A percentile compares a stretch with the other conserved stretches of the same genome.
phyloP scores from a whole-genome alignment of 2,113 vertebrate species.

The Scolopax mira region DNA sequence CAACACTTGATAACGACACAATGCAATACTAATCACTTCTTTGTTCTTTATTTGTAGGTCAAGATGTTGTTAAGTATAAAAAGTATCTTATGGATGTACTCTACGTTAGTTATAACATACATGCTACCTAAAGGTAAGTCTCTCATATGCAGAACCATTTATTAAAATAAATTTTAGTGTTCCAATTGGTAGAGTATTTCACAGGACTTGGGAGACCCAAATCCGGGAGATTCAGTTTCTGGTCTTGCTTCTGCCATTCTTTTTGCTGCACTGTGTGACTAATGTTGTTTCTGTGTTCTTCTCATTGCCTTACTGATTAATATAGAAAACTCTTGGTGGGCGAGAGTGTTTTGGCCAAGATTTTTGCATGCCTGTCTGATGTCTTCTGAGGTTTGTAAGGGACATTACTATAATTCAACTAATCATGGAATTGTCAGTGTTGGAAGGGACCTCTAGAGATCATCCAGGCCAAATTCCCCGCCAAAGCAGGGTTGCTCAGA shows the following conservation, averaged over 20 bases:
- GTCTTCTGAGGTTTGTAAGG: not conserved
- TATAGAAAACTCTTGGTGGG: not conserved
- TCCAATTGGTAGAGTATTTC: not conserved
- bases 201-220: not conserved
- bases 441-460: too few species aligned
- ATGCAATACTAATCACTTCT: slow-evolving; percentile 1
- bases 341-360: not conserved
- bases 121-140: slow-evolving; percentile 77
- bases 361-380: not conserved
- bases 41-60: slow-evolving; percentile 71
- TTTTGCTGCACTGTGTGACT: not conserved
- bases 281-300: not conserved
- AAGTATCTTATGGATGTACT: slow-evolving; percentile 89
- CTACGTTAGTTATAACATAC: slow-evolving; percentile 74
- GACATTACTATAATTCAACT: not conserved
- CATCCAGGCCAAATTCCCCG: too few species aligned
- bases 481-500: too few species aligned
- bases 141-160: not conserved
- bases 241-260: not conserved
- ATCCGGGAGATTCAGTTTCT: not conserved
- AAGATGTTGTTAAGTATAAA: slow-evolving; percentile 92
- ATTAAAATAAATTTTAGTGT: not conserved
- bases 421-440: too few species aligned
- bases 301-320: not conserved
- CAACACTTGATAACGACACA: not conserved